These are phyloP conservation scores for Cyrtorhinus lividipennis DNA, from an alignment of 1,140 invertebrate genomes.

Conservation along the genomic window DNA sequence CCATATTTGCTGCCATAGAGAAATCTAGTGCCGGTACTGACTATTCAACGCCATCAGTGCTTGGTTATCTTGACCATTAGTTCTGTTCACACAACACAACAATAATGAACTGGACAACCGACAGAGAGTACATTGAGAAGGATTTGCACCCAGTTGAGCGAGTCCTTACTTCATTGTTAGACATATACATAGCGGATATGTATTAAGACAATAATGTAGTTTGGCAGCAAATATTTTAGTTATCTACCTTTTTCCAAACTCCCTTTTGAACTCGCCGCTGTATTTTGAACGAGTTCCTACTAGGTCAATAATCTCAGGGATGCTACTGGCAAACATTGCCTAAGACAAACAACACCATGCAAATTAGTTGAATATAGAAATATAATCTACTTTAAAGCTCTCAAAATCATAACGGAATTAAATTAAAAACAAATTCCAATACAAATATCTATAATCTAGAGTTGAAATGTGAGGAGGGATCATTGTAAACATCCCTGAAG, in stretches of 20 bases:
- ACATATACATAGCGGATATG: too few species aligned
- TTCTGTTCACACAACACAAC: too few species aligned
- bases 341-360: constrained; percentile 37
- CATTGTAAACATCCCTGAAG: too few species aligned
- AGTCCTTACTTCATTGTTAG: too few species aligned
- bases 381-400: not conserved
- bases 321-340: constrained; percentile 96
- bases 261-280: constrained; percentile 91
- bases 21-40: too few species aligned
- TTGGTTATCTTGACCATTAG: too few species aligned
- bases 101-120: too few species aligned
- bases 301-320: constrained; percentile 97
- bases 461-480: not conserved
- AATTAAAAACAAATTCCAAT: constrained; percentile 11
- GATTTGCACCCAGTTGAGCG: too few species aligned
- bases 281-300: constrained; percentile 96
- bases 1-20: not conserved
- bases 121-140: too few species aligned
- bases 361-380: constrained; percentile 32
- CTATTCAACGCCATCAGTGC: too few species aligned
- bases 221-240: constrained; percentile 19
- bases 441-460: constrained; percentile 1
- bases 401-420: constrained; percentile 5
- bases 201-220: not conserved
- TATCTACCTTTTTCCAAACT: constrained; percentile 90